These are phyloP conservation scores for Sipha flava DNA, from an alignment of 1,140 invertebrate species.

Conservation along the genomic window DNA sequence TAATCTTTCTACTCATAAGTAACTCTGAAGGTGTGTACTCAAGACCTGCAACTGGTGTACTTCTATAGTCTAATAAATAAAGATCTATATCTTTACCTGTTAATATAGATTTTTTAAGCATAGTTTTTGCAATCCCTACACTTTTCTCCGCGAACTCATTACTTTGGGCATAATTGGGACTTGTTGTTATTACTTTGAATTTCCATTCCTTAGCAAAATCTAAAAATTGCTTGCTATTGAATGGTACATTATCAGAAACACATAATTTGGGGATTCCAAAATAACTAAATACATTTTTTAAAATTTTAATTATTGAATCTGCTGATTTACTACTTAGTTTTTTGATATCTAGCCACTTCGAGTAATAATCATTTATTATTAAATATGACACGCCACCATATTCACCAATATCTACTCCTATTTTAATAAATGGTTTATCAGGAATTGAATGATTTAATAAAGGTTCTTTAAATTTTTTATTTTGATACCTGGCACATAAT, in stretches of 20 bases:
- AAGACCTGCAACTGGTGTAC: slow-evolving; percentile 24
- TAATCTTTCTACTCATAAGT: slow-evolving; percentile 4
- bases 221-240: too few relatives aligned
- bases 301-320: too few relatives aligned
- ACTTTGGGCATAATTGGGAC: slow-evolving; percentile 34
- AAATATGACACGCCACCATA: too few relatives aligned
- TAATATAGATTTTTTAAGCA: slow-evolving; percentile 30
- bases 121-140: slow-evolving; percentile 31
- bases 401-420: neutral
- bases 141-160: slow-evolving; percentile 36
- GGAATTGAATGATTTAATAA: neutral
- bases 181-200: slow-evolving; percentile 28
- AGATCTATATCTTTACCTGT: slow-evolving; percentile 4
- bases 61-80: slow-evolving; percentile 32
- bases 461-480: neutral
- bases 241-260: too few relatives aligned
- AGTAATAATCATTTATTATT: too few relatives aligned
- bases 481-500: neutral
- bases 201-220: slow-evolving; percentile 33
- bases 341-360: too few relatives aligned
- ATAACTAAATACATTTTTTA: too few relatives aligned
- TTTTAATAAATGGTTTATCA: neutral
- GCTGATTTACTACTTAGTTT: too few relatives aligned
- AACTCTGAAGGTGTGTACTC: slow-evolving; percentile 28
- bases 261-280: too few relatives aligned